Evolutionary conservation across 2,888 invertebrate species (phyloP).

Genomic region (Catonia carolina): DNA sequence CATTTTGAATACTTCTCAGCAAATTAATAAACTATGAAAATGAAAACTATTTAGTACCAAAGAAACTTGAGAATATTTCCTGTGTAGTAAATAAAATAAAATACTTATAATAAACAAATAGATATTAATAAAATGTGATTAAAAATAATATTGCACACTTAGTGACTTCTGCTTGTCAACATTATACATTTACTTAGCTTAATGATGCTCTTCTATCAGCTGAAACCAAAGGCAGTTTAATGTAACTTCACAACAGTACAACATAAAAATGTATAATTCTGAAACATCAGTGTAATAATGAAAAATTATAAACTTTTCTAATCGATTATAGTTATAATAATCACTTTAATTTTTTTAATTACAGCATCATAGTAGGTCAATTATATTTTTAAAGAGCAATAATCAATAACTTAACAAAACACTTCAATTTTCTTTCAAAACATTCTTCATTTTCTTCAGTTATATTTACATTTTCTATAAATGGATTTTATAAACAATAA

Average conservation of each 20-base stretch:
- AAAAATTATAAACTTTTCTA: too few relatives aligned
- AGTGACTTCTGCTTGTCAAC: too few relatives aligned
- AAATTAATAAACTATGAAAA: constrained; percentile 4
- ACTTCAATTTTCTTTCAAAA: constrained; percentile 3
- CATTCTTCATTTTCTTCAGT: not conserved
- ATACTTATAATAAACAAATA: too few relatives aligned
- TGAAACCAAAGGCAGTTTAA: constrained; percentile 1
- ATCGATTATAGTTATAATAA: too few relatives aligned
- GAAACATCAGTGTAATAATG: too few relatives aligned
- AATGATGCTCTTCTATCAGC: too few relatives aligned
- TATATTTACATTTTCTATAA: not conserved
- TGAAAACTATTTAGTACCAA: not conserved
- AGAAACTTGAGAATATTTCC: constrained; percentile 1
- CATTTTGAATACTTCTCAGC: constrained; percentile 3
- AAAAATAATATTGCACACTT: constrained; percentile 3
- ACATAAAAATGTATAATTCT: too few relatives aligned
- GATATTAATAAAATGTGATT: constrained; percentile 6
- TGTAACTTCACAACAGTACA: not conserved
- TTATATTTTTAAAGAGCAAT: not conserved
- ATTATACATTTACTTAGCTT: too few relatives aligned
- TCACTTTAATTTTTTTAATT: too few relatives aligned
- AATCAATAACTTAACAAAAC: not conserved
- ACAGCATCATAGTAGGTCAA: too few relatives aligned
- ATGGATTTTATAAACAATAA: too few relatives aligned
- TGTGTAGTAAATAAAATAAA: not conserved